phyloP scores from a whole-genome alignment of 2,888 invertebrate genomes.

The Helleia helle region DNA sequence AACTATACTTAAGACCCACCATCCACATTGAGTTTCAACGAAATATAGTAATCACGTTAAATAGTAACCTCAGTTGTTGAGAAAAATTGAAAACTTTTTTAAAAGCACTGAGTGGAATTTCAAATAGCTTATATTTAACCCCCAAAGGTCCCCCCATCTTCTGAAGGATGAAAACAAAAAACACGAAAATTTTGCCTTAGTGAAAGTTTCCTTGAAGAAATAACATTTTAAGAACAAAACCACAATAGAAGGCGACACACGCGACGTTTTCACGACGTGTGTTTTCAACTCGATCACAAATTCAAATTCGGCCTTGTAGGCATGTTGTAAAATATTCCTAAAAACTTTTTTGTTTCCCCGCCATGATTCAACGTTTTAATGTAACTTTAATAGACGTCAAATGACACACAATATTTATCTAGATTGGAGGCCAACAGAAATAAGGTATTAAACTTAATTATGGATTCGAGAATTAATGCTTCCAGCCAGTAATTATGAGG shows the following conservation, averaged over 20 bases:
- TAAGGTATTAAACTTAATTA: constrained; percentile 71
- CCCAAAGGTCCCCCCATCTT: too few relatives aligned
- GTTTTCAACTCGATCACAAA: constrained; percentile 14
- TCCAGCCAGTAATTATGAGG: constrained; percentile 69
- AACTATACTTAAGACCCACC: too few relatives aligned
- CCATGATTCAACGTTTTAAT: constrained; percentile 51
- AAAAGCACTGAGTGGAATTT: too few relatives aligned
- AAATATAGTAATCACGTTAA: too few relatives aligned
- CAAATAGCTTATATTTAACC: too few relatives aligned
- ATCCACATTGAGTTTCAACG: too few relatives aligned
- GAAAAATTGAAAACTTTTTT: too few relatives aligned
- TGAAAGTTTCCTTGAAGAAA: too few relatives aligned
- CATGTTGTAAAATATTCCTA: constrained; percentile 15
- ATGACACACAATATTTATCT: constrained; percentile 62
- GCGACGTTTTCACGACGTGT: constrained; percentile 9
- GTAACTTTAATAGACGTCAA: constrained; percentile 53
- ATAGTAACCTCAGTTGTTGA: too few relatives aligned
- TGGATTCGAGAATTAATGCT: constrained; percentile 71
- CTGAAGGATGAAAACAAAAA: too few relatives aligned
- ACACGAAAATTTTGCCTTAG: too few relatives aligned
- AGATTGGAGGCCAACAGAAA: constrained; percentile 67
- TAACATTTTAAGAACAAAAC: too few relatives aligned
- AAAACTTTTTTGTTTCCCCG: constrained; percentile 22
- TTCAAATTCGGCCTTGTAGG: constrained; percentile 20
- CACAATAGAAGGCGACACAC: constrained; percentile 1